Evolutionary conservation across 2,113 vertebrate genomes (phyloP), one percentile per base, ranked within the genome.

Genomic region (Mirza zaza): DNA sequence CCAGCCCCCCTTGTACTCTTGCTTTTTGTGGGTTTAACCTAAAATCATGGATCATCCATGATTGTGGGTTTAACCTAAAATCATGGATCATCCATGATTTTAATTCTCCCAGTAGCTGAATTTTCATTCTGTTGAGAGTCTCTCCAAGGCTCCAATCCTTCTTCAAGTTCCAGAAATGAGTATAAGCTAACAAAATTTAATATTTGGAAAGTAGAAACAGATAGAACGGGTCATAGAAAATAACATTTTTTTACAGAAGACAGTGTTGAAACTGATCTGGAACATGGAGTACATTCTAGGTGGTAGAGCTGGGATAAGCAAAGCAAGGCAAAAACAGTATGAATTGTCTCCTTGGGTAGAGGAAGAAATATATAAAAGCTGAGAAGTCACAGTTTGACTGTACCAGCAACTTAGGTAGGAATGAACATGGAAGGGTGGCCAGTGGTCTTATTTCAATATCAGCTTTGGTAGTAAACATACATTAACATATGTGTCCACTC

Each of bases 191-290:
- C 13, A 27, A 45, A 94, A 36, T 13, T 6, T 52, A 42, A 65
- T 32, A 59, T 70, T n/a, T 59, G 52, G 20, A 88, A 80, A 8
- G 39, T 12, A 36, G 23, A 25, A 77, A 8, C 29, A 4, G 39
- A 87, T 36, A 27, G 48, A 73, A 50, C n/a, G 8, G 42, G 8
- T 61, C 17, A 12, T 21, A 32, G 65, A 12, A 39, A 67, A 42
- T 4, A 36, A 39, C 9, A 0, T 29, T 36, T 6, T 6, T 61
- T 63, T 80, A n/a, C 18, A 67, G 45, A 39, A 12, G 14, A 57
- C 8, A 61, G 34, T 1, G 0, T 45, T 2, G 18, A 10, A 9
- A 17, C 1, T 0, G 5, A 42, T 57, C 42, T 32, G 17, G 61
- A 83, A 39, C 13, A 2, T 2, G 3, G n/a, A 20, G 6, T 14